Evolutionary conservation across 1,140 invertebrate species (phyloP).

Genomic region (Drosophila kanapiae): DNA sequence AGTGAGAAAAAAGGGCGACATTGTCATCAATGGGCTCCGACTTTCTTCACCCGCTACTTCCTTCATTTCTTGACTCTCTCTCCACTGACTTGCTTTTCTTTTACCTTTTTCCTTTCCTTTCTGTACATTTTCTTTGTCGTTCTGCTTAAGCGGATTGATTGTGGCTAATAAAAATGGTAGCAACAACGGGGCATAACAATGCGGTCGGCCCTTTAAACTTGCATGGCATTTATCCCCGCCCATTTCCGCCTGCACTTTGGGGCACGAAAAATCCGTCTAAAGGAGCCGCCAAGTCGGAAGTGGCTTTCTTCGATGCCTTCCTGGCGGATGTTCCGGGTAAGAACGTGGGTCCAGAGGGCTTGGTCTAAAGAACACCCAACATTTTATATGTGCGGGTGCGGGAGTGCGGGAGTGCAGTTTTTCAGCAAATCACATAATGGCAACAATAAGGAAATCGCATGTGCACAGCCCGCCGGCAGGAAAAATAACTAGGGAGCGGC

Average conservation of each 20-base stretch:
- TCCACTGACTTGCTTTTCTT: background rate
- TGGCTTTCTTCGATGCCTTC: conserved; percentile 55
- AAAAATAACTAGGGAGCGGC: background rate
- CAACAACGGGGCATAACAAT: conserved; percentile 64
- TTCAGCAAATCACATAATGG: conserved; percentile 66
- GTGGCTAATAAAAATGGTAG: conserved; percentile 73
- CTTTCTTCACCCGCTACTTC: no score
- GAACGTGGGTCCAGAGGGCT: background rate
- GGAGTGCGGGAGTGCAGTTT: background rate
- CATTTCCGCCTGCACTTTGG: conserved; percentile 66
- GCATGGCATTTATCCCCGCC: conserved; percentile 23
- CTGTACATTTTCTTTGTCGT: conserved; percentile 3
- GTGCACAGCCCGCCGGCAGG: conserved; percentile 54
- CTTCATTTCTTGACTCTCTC: background rate
- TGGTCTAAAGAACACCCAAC: background rate
- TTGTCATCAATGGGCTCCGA: conserved; percentile 16
- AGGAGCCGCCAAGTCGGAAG: conserved; percentile 41
- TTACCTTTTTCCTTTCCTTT: background rate
- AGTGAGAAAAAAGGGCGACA: conserved; percentile 6
- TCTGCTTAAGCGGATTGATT: conserved; percentile 75
- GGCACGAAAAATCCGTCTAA: conserved; percentile 29
- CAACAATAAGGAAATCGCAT: conserved; percentile 81
- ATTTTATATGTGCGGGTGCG: conserved; percentile 3
- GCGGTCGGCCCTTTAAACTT: conserved; percentile 36
- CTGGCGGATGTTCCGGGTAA: conserved; percentile 26